A percentile compares a stretch with the other conserved stretches of the same genome.
Evolutionary conservation across 2,113 vertebrate species (phyloP).

Genomic region (Pterocles orientalis): DNA sequence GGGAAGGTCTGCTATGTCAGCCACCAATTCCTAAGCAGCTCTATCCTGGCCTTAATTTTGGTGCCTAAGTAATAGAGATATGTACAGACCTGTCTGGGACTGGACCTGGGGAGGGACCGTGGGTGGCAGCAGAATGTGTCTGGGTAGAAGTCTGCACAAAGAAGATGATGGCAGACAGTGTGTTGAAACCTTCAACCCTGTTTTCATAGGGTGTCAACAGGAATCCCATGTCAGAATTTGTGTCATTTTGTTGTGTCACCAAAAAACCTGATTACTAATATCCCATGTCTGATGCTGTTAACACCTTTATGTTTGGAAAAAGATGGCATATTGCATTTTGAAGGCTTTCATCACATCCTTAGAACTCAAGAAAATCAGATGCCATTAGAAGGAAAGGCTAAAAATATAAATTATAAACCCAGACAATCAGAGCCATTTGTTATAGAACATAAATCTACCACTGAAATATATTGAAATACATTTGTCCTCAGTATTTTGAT

Average conservation of each 20-base stretch:
- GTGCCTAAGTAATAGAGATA: not conserved
- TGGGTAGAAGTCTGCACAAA: not conserved
- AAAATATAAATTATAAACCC: not conserved
- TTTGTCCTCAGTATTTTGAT: not conserved
- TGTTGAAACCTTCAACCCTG: not conserved
- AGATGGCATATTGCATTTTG: not conserved
- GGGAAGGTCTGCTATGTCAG: not conserved
- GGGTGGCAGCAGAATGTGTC: not conserved
- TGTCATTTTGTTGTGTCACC: not conserved
- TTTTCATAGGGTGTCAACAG: not conserved
- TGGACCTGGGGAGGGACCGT: not conserved
- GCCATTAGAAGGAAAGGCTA: not conserved
- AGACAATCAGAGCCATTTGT: not conserved
- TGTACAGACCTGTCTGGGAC: not conserved
- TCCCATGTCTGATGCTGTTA: not conserved
- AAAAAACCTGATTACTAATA: not conserved
- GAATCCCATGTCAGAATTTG: not conserved
- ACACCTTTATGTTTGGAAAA: not conserved
- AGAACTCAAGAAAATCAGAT: not conserved
- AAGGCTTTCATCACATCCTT: not conserved
- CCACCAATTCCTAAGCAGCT: not conserved
- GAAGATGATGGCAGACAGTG: not conserved
- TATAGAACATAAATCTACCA: not conserved
- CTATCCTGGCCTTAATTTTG: not conserved
- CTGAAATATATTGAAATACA: not conserved